Evolutionary conservation across 2,797 vertebrate species (phyloP).

Genomic region (Intellagama lesueurii): DNA sequence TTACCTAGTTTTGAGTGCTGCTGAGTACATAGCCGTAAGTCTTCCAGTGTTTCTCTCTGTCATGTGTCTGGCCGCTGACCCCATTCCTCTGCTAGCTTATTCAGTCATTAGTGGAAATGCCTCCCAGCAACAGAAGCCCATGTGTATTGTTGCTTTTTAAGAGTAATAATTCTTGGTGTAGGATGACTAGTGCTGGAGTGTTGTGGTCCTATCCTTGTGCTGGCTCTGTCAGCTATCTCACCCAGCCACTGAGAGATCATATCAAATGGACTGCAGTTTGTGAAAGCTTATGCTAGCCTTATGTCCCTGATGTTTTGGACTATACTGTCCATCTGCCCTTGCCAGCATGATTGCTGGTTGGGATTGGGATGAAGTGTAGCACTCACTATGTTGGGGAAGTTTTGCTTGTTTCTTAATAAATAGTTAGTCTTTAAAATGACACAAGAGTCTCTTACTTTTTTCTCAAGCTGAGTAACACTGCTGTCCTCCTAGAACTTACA

Average conservation of each 20-base stretch:
- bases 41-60: neutral
- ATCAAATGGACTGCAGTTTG: slow-evolving; percentile 8
- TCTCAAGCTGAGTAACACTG: neutral
- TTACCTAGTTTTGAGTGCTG: neutral
- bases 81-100: slow-evolving; percentile 11
- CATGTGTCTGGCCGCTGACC: slow-evolving; percentile 20
- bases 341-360: neutral
- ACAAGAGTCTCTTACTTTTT: neutral
- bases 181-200: slow-evolving; percentile 34
- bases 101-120: slow-evolving; percentile 22
- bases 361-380: neutral
- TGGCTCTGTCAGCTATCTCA: neutral
- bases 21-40: slow-evolving; percentile 32
- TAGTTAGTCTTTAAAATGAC: neutral
- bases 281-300: neutral
- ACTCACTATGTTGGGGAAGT: neutral
- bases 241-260: neutral
- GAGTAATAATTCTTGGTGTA: slow-evolving; percentile 31
- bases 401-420: neutral
- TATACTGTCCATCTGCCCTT: neutral
- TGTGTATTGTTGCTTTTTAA: slow-evolving; percentile 34
- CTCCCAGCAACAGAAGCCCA: slow-evolving; percentile 32
- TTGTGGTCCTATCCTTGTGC: neutral
- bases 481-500: neutral
- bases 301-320: neutral